A percentile compares a stretch with the other conserved stretches of the same genome.
phyloP scores from a whole-genome alignment of 2,113 vertebrate species.

The Crotalus helleri region DNA sequence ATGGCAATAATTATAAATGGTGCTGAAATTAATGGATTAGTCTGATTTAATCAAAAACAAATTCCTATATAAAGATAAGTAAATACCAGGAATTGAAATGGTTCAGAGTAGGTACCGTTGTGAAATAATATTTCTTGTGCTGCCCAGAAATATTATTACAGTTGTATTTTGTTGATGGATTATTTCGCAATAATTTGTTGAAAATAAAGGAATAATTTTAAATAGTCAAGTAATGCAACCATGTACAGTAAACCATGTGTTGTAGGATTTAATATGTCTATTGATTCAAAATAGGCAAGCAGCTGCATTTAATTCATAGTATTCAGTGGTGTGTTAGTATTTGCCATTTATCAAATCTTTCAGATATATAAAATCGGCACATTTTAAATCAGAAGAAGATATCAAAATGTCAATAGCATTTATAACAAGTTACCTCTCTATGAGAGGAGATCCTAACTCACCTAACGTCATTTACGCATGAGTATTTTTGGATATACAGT shows the following conservation, averaged over 20 bases:
- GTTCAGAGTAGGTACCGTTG: background rate
- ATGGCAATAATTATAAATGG: background rate
- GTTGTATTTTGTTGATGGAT: background rate
- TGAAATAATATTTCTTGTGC: background rate
- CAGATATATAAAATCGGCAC: background rate
- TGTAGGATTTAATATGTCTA: background rate
- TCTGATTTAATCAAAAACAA: background rate
- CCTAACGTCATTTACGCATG: background rate
- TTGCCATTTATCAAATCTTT: background rate
- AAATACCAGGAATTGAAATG: accelerated
- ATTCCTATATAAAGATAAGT: background rate
- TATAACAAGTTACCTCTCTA: background rate
- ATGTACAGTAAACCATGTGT: background rate
- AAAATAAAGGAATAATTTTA: background rate
- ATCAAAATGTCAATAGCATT: background rate
- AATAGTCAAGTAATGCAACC: background rate
- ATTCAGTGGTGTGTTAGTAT: background rate
- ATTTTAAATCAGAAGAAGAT: background rate
- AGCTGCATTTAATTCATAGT: background rate
- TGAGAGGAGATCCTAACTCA: background rate
- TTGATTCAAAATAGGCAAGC: background rate
- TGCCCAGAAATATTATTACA: background rate
- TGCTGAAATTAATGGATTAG: background rate
- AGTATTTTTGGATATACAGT: conserved; percentile 21
- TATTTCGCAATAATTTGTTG: conserved; percentile 2